Evolutionary conservation across 2,797 vertebrate genomes (phyloP), one percentile per base, ranked within the genome.

Genomic region (Typhlichthys eigenmanni): DNA sequence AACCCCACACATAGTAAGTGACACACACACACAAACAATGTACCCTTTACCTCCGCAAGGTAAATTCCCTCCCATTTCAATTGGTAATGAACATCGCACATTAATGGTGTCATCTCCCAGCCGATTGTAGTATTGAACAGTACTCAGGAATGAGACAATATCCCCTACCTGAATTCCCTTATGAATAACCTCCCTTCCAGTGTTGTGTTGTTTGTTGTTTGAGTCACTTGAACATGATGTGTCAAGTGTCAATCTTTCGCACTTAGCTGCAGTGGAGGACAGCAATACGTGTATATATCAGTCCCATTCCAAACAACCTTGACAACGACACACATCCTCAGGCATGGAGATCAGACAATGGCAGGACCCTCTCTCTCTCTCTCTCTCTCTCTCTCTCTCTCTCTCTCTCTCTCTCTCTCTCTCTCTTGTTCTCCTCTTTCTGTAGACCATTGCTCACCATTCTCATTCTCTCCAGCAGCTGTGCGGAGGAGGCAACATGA

Each of bases 291-390:
- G 67, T 60, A 66, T 64, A 78, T 83, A 85, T 90, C 88, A 74
- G 79, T 90, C 87, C 86, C 83, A 86, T 90, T 88, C 86, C 85
- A 86, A 84, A 82, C 83, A 89, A 89, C 85, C 88, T 88, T 87
- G 86, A 84, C 85, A 86, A 75, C 63, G 83, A 85, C 69, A 72
- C 60, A 72, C 78, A 75, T 81, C 79, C 77, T 79, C 71, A 4
- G 86, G 75, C 70, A 45, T 62, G 12, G 59, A 66, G 63, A 86
- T 73, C 67, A 29, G 52, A 10, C 52, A 29, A 0, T 29, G 3
- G 32, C 54, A 13, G 12, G 13, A 6, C 34, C 64, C 38, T 38
- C 38, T 17, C 55, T 32, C 17, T 46, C 51, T 47, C 17, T 54
- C 52, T 32, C 19, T 32, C 52, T 11, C 52, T 54, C 19, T 48